Evolutionary conservation across 2,113 vertebrate genomes (phyloP), one percentile per base, ranked within the genome.

Genomic region (Aldabrachelys gigantea): DNA sequence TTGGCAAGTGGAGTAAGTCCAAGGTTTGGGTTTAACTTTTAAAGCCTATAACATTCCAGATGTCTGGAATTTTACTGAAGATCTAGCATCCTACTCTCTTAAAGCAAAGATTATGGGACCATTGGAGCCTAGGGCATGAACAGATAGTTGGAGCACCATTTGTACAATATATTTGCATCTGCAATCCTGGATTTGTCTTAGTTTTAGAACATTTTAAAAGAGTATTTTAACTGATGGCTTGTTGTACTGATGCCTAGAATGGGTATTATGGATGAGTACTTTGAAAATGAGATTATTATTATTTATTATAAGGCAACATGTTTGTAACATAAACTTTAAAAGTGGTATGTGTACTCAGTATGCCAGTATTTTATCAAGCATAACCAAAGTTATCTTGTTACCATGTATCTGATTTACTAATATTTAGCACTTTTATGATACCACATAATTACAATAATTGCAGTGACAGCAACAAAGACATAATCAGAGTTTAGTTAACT

Each of bases 271-370:
- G 62, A 53, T 97, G 94, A 96, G 94, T 93, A 96, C 95, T 97
- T 96, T 94, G 96, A 96, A 96, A 85, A 89, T 75, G 78, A 96
- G 92, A 95, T 96, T 91, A 86, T 87, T 89, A 49, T 72, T 95
- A 91, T 93, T 96, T 96, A 92, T 95, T 94, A 78, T 87, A 92
- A 97, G 92, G 95, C 95, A 97, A 95, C 89, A 96, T 94, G 96
- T 97, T 96, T 97, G 97, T 97, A 97, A 97, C 72, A 96, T 97
- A 96, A 92, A 88, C 89, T 95, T 93, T 97, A 97, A 96, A 97
- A 97, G 91, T 94, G 95, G 57, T 96, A 95, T 79, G 49, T 96
- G 92, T 88, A 96, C 95, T 96, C 92, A 52, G 93, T 94, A 97
- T 96, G 84, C 91, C 94, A 93, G 75, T 97, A 95, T 90, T 97